Evolutionary conservation across 2,888 invertebrate species (phyloP), one percentile per base, ranked within the genome.

Genomic region (Athalia cordata): DNA sequence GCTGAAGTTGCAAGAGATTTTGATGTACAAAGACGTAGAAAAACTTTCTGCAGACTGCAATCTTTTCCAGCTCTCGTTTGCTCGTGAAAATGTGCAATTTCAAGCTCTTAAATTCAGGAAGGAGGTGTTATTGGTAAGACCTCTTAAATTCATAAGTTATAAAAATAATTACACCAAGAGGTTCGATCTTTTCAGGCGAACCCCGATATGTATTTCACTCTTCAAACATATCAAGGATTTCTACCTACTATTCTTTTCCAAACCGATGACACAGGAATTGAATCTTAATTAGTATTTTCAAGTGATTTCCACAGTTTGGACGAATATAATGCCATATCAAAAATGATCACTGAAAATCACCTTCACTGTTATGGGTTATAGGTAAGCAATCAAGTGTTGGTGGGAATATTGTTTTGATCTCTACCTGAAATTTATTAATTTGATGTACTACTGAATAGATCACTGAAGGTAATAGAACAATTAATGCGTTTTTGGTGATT

Each of bases 51-150:
- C 85, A 0, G 92, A 92, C 75, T 93, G 93, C 83, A 79, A 84
- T 11, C 89, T 93, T 84, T 94, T 93, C 84, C 93, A 92, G 0
- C 84, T 94, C 55, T 80, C 79, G 11, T 87, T 89, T 11, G 83
- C 85, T 0, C 86, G 88, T 4, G 86, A 87, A 67, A 84, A 86
- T 76, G 82, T 92, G 55, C 81, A 82, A 72, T 92, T 92, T 85
- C 83, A 87, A 62, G 91, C 91, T 84, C 80, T 81, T 0, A 86
- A 87, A 50, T 93, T 93, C 81, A 90, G 91, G 43, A 77, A 83
- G 3, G 85, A 89, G 52, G 86, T 85, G n/a, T 82, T 85, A 80
- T 79, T 90, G 88, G 93, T 93, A 87, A 90, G 89, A 50, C n/a
- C 52, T 29, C 29, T 2, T 29, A 29, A 29, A 29, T 29, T 29